Percentiles rank a stretch among this genome's conserved stretches.
phyloP scores from a whole-genome alignment of 2,797 vertebrate species.

The Melanotaenia trifasciata region DNA sequence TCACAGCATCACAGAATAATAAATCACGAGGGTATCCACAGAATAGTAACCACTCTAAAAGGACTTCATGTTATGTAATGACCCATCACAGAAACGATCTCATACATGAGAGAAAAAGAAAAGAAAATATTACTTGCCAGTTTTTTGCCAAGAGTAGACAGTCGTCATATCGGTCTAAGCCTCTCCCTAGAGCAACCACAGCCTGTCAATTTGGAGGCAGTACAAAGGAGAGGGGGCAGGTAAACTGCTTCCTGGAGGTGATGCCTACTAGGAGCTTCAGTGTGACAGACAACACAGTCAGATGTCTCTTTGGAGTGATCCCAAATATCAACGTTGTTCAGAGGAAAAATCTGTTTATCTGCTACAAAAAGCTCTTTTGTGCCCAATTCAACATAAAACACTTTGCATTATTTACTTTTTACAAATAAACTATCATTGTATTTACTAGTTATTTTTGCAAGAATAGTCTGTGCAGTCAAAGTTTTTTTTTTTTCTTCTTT shows the following conservation, averaged over 20 bases:
- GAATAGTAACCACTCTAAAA: not conserved
- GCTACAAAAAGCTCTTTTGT: not conserved
- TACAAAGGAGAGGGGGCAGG: constrained; percentile 63
- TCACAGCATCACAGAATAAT: not conserved
- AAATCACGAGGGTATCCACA: not conserved
- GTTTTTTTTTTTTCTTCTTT: not conserved
- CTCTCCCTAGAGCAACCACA: constrained; percentile 17
- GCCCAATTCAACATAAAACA: not conserved
- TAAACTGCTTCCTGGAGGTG: constrained; percentile 40
- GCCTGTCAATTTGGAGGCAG: constrained; percentile 55
- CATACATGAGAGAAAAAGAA: not conserved
- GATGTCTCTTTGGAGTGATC: constrained; percentile 35
- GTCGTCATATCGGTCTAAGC: constrained; percentile 25
- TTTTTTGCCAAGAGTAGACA: constrained; percentile 31
- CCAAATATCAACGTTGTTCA: not conserved
- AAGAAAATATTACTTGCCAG: not conserved
- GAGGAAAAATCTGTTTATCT: constrained; percentile 10
- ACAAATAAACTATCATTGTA: too few species aligned
- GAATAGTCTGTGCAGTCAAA: too few species aligned
- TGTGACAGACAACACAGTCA: constrained; percentile 35
- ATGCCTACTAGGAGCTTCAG: constrained; percentile 30
- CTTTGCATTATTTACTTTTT: not conserved
- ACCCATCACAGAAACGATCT: not conserved
- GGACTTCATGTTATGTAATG: constrained; percentile 5
- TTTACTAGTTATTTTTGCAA: too few species aligned